Evolutionary conservation across 2,888 invertebrate genomes (phyloP).

Genomic region (Chaetoderma sp.): DNA sequence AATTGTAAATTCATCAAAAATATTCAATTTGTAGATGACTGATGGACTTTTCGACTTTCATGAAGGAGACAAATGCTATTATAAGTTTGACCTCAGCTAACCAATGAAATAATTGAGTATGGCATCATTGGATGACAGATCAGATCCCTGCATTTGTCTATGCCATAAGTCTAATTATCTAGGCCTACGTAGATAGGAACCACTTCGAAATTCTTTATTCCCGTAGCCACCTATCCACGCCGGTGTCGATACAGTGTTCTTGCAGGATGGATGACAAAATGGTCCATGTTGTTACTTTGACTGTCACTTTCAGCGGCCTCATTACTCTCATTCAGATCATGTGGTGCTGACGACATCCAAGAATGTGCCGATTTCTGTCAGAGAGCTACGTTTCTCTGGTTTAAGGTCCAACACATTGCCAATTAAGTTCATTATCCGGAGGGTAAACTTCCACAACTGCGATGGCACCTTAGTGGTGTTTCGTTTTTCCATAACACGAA

Average conservation of each 20-base stretch:
- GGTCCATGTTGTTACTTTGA: conserved; percentile 57
- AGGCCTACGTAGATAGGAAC: too few species aligned
- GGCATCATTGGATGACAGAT: too few species aligned
- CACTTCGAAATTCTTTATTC: conserved; percentile 92
- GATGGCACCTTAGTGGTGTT: conserved; percentile 71
- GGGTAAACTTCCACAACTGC: conserved; percentile 83
- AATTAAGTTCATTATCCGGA: conserved; percentile 90
- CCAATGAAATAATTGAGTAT: too few species aligned
- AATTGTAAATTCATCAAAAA: too few species aligned
- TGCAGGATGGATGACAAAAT: conserved; percentile 77
- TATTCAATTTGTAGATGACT: too few species aligned
- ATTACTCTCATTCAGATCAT: conserved; percentile 27
- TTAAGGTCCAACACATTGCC: conserved; percentile 90
- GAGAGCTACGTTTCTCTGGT: conserved; percentile 80
- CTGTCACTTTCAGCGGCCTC: conserved; percentile 80
- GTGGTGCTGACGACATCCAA: conserved; percentile 76
- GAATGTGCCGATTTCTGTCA: conserved; percentile 76
- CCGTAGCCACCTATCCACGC: conserved; percentile 86
- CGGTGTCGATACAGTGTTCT: conserved; percentile 91
- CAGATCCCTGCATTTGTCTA: too few species aligned
- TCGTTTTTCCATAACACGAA: conserved; percentile 79
- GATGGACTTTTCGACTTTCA: too few species aligned
- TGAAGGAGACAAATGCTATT: too few species aligned
- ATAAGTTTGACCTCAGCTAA: too few species aligned
- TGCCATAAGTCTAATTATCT: too few species aligned